Evolutionary conservation across 2,888 invertebrate species (phyloP).

Genomic region (Podotricha telesiphe): DNA sequence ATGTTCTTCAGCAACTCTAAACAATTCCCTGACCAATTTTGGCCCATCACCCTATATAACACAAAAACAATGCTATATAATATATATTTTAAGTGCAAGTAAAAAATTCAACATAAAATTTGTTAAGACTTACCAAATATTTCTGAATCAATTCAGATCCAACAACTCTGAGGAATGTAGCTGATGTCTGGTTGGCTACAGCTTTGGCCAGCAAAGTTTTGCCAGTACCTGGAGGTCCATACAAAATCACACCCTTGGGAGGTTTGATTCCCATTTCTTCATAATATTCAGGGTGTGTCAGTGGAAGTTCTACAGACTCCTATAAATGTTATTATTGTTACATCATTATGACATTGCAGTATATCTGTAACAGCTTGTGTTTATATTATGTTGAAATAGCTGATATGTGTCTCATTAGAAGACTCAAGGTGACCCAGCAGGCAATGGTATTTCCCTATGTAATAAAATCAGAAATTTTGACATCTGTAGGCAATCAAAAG

Average conservation of each 20-base stretch:
- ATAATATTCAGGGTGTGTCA: conserved; percentile 99
- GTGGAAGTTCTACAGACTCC: conserved; percentile 98
- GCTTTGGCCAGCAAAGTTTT: conserved; percentile 99
- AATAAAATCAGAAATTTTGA: too few relatives aligned
- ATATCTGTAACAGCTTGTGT: too few relatives aligned
- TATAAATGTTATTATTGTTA: too few relatives aligned
- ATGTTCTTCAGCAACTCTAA: conserved; percentile 99
- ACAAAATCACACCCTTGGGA: conserved; percentile 99
- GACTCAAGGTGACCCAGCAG: too few relatives aligned
- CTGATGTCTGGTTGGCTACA: conserved; percentile 99
- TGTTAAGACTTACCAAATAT: conserved; percentile 93
- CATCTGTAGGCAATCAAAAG: too few relatives aligned
- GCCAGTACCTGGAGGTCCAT: conserved; percentile 99
- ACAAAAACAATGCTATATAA: conserved; percentile 12
- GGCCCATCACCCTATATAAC: conserved; percentile 95
- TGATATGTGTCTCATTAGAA: too few relatives aligned
- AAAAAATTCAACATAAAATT: too few relatives aligned
- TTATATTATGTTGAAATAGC: too few relatives aligned
- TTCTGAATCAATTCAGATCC: conserved; percentile 99
- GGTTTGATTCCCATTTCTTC: conserved; percentile 99
- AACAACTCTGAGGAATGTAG: conserved; percentile 98
- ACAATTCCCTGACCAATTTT: conserved; percentile 97
- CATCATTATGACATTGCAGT: too few relatives aligned
- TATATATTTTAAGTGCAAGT: too few relatives aligned
- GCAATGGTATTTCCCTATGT: too few relatives aligned